Evolutionary conservation across 2,113 vertebrate genomes (phyloP).

Genomic region (Embiotoca jacksoni): DNA sequence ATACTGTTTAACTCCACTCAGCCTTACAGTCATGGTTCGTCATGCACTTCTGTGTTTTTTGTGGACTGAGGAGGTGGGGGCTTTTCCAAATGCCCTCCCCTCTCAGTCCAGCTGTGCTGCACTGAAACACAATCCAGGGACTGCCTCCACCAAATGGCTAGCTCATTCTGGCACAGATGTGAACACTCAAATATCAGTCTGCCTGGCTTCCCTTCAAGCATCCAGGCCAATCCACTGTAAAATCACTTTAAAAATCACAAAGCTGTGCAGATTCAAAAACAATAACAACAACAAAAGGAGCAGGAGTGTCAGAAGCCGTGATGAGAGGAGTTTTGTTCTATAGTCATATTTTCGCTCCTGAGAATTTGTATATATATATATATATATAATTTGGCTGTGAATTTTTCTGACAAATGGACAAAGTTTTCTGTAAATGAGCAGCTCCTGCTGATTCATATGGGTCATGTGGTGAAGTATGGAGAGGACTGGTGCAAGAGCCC

Average conservation of each 20-base stretch:
- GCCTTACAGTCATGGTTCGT: conserved; percentile 21
- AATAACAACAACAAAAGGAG: not conserved
- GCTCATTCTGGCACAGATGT: conserved; percentile 62
- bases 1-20: not conserved
- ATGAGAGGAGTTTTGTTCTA: not conserved
- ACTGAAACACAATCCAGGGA: conserved; percentile 68
- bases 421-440: not conserved
- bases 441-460: conserved; percentile 9
- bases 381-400: not conserved
- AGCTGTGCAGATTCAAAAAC: not conserved
- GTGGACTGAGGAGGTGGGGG: conserved; percentile 11
- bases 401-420: not conserved
- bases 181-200: conserved; percentile 56
- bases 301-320: not conserved
- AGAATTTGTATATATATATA: no score
- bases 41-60: conserved; percentile 33
- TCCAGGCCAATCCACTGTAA: conserved; percentile 49
- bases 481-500: conserved; percentile 7
- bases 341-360: not conserved
- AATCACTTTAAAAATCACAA: conserved; percentile 47
- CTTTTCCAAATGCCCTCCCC: conserved; percentile 39
- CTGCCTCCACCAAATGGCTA: conserved; percentile 34
- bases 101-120: conserved; percentile 71
- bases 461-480: conserved; percentile 20
- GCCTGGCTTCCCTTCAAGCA: conserved; percentile 37